Conservation (phyloP, 2,888 invertebrate species). For the Punctoribates punctum region DNA sequence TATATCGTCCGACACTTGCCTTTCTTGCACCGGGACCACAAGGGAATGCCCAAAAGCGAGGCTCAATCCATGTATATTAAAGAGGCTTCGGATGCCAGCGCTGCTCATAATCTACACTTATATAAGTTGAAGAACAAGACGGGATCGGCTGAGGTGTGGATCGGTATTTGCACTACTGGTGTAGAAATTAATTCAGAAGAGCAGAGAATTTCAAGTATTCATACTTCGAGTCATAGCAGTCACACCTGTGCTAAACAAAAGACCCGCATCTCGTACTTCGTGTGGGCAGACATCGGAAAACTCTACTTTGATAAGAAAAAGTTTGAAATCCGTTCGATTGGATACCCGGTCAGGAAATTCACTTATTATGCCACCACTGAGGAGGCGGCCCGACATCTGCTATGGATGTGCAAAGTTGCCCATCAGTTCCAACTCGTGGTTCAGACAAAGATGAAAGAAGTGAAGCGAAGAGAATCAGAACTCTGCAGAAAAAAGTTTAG, state of each 20-base stretch:
- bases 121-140: slow-evolving; percentile 65
- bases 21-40: slow-evolving; percentile 75
- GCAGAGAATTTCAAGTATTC: slow-evolving; percentile 48
- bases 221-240: neutral
- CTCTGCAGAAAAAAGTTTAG: slow-evolving; percentile 37
- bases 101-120: slow-evolving; percentile 81
- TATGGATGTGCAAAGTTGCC: slow-evolving; percentile 81
- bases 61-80: slow-evolving; percentile 83
- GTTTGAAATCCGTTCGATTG: slow-evolving; percentile 88
- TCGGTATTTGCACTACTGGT: slow-evolving; percentile 87
- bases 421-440: slow-evolving; percentile 93
- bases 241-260: slow-evolving; percentile 36
- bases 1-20: slow-evolving; percentile 62
- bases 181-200: slow-evolving; percentile 73
- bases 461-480: slow-evolving; percentile 76
- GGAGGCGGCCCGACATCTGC: slow-evolving; percentile 85
- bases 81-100: slow-evolving; percentile 76
- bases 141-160: slow-evolving; percentile 65
- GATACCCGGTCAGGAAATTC: slow-evolving; percentile 62
- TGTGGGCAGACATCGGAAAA: slow-evolving; percentile 94
- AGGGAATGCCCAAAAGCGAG: slow-evolving; percentile 70
- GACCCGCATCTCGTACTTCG: slow-evolving; percentile 68
- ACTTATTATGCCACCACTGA: slow-evolving; percentile 87
- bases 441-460: slow-evolving; percentile 72
- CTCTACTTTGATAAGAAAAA: slow-evolving; percentile 94